Base-by-base conservation (phyloP, 2,888 invertebrate genomes). In the Synanthedon andrenaeformis region DNA sequence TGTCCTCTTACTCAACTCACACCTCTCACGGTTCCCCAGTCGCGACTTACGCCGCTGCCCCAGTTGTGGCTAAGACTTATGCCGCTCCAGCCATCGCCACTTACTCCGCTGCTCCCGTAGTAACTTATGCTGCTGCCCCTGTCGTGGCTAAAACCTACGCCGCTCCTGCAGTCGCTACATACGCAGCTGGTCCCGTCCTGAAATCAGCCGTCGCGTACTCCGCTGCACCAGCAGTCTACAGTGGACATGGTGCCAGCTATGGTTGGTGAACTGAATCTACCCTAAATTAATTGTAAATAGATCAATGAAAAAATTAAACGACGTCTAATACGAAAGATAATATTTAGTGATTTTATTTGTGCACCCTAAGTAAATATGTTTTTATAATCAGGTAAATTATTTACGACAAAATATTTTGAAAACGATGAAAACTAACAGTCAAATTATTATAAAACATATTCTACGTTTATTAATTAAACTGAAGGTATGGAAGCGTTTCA, bases 221-320 rank as follows among this genome's bases (percentile, higher is more conserved):
- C 51, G 90, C 91, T 57, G 90, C 90, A 51, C 89, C 90, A 60
- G 89, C 89, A 60, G 90, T 91, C 19, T 92, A 91, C 86, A 87
- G 88, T 66, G 92, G 90, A 58, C 88, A 90, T 60, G 92, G 91
- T 61, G 89, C 90, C 60, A 89, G 90, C 69, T 92, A 92, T 72
- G 90, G 85, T 63, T 92, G 90, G 89, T 92, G 89, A 89, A 76
- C 76, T 73, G 73, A 70, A 74, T 72, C 69, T 57, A 61, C 55
- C 35, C 55, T 61, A 59, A 45, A 53, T 53, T 55, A 64, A 57
- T 66, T 78, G 71, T 76, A 72, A 71, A 76, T 78, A 79, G 62
- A 70, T 59, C 54, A 70, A 67, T 65, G 56, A 64, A 60, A 66
- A 72, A 59, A 55, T 58, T 62, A 72, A 71, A 75, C 62, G 70